Evolutionary conservation across 2,797 vertebrate species (phyloP).

Genomic region (Pachyuromys duprasi): DNA sequence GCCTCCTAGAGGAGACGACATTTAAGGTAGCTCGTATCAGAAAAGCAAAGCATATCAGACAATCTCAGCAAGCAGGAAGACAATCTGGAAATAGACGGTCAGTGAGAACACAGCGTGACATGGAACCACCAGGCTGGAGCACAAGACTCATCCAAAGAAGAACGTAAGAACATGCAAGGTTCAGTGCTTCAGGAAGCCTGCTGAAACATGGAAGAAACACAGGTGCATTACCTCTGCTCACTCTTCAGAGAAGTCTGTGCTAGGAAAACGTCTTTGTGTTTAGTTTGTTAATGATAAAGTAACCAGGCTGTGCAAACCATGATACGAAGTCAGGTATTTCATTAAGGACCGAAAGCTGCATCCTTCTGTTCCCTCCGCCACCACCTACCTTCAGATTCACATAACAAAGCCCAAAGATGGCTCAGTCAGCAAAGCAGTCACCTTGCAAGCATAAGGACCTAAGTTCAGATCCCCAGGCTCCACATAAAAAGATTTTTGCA

Average conservation of each 20-base stretch:
- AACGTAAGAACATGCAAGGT: not conserved
- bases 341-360: not conserved
- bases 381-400: not conserved
- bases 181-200: not conserved
- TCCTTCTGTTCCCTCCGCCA: not conserved
- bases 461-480: not conserved
- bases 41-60: not conserved
- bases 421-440: not conserved
- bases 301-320: not conserved
- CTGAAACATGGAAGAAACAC: not conserved
- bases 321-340: not conserved
- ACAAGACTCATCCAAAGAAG: not conserved
- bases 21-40: not conserved
- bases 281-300: not conserved
- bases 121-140: not conserved
- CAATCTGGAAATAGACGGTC: not conserved
- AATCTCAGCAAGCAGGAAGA: not conserved
- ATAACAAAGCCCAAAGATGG: not conserved
- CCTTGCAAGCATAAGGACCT: not conserved
- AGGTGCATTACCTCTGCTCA: not conserved
- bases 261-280: not conserved
- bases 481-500: not conserved
- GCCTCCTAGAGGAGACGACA: conserved; percentile 10
- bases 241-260: not conserved
- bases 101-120: not conserved